Evolutionary conservation across 2,797 vertebrate species (phyloP).

Genomic region (Smutsia gigantea): DNA sequence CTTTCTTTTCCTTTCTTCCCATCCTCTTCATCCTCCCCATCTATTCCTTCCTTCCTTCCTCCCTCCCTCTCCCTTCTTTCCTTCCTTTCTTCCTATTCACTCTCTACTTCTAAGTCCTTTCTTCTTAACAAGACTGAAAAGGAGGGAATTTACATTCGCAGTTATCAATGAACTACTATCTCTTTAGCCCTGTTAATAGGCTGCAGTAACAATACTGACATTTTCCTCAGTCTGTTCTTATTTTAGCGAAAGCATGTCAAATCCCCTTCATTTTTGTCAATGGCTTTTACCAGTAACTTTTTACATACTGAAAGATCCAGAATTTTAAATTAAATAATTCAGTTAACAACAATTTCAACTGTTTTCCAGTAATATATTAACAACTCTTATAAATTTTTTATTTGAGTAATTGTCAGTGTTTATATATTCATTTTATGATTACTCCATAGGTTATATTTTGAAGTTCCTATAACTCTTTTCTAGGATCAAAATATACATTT

Average conservation of each 20-base stretch:
- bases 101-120: neutral
- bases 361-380: neutral
- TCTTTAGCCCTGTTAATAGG: neutral
- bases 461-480: neutral
- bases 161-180: neutral
- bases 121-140: neutral
- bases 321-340: neutral
- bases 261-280: neutral
- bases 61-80: neutral
- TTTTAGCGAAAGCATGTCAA: neutral
- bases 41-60: neutral
- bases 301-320: neutral
- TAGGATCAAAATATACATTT: neutral
- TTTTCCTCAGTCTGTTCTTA: neutral
- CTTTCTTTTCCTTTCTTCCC: neutral
- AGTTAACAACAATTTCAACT: neutral
- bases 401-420: neutral
- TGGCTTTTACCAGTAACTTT: neutral
- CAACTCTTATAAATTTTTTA: neutral
- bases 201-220: neutral
- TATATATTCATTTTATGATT: neutral
- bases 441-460: neutral
- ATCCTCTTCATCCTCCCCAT: too few species aligned
- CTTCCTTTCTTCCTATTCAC: neutral
- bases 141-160: neutral